Evolutionary conservation across 1,140 invertebrate species (phyloP).

Genomic region (Battus philenor): DNA sequence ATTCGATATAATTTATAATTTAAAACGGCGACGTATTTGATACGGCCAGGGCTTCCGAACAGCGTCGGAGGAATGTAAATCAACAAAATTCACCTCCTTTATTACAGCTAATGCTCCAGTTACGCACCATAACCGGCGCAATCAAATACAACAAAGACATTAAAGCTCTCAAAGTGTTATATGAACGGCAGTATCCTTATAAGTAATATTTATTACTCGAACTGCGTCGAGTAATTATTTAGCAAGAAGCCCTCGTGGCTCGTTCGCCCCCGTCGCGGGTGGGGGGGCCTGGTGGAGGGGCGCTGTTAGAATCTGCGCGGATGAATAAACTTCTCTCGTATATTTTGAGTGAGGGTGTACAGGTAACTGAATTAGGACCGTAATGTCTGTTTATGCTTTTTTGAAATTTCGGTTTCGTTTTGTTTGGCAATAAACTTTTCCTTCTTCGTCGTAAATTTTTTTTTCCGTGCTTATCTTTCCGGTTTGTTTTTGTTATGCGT

Average conservation of each 20-base stretch:
- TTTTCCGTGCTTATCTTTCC: too few species aligned
- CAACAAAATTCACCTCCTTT: slow-evolving; percentile 1
- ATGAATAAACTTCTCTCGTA: slow-evolving; percentile 29
- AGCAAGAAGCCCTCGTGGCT: slow-evolving; percentile 25
- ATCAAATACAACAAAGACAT: slow-evolving; percentile 34
- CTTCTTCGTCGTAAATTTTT: too few species aligned
- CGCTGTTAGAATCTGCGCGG: slow-evolving; percentile 28
- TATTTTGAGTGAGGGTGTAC: slow-evolving; percentile 21
- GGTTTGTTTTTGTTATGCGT: too few species aligned
- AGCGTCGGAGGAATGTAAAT: slow-evolving; percentile 1
- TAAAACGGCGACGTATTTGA: too few species aligned
- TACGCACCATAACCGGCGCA: slow-evolving; percentile 12
- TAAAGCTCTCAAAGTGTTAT: slow-evolving; percentile 32
- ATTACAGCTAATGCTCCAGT: slow-evolving; percentile 11
- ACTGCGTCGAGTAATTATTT: slow-evolving; percentile 51
- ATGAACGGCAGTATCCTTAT: slow-evolving; percentile 31
- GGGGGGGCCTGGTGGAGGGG: neutral
- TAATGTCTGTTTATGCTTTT: slow-evolving; percentile 8
- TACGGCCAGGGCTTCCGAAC: neutral
- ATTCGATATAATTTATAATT: too few species aligned
- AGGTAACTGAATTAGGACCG: slow-evolving; percentile 19
- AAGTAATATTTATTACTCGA: slow-evolving; percentile 56
- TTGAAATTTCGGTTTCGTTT: slow-evolving; percentile 17
- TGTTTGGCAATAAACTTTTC: slow-evolving; percentile 5
- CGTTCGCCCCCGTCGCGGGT: slow-evolving; percentile 13